These are phyloP conservation scores for Cinclus mexicanus DNA, from an alignment of 2,113 vertebrate species.

Conservation along the genomic window DNA sequence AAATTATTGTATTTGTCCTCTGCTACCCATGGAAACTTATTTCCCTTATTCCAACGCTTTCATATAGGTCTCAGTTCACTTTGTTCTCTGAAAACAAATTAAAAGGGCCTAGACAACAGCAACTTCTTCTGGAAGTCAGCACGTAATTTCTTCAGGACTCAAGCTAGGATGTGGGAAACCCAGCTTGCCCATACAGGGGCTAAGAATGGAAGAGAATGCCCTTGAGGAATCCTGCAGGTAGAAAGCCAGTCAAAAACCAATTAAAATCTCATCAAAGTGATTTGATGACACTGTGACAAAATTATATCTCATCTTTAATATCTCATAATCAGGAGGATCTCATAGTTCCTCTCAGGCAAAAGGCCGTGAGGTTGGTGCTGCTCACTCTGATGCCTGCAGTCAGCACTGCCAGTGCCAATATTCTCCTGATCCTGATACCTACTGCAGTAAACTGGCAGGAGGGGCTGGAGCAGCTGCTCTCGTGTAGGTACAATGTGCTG, in stretches of 20 bases:
- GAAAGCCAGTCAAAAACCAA: neutral
- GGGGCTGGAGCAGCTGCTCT: neutral
- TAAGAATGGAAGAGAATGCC: neutral
- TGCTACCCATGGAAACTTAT: neutral
- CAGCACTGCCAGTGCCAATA: neutral
- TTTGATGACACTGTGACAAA: neutral
- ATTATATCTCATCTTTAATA: neutral
- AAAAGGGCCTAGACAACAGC: neutral
- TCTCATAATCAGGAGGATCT: neutral
- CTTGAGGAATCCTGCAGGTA: neutral
- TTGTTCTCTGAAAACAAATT: neutral
- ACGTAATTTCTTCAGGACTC: neutral
- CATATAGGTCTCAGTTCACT: neutral
- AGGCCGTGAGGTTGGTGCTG: neutral
- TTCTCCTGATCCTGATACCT: neutral
- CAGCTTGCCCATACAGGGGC: neutral
- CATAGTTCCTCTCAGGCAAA: neutral
- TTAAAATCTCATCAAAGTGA: neutral
- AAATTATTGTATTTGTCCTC: neutral
- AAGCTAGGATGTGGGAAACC: neutral
- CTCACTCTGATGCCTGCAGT: neutral
- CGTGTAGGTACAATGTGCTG: neutral
- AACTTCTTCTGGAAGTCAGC: neutral
- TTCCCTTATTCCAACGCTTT: neutral
- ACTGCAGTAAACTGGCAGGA: neutral